Base-by-base conservation (phyloP, 2,888 invertebrate species). In the Drosophila greeni region DNA sequence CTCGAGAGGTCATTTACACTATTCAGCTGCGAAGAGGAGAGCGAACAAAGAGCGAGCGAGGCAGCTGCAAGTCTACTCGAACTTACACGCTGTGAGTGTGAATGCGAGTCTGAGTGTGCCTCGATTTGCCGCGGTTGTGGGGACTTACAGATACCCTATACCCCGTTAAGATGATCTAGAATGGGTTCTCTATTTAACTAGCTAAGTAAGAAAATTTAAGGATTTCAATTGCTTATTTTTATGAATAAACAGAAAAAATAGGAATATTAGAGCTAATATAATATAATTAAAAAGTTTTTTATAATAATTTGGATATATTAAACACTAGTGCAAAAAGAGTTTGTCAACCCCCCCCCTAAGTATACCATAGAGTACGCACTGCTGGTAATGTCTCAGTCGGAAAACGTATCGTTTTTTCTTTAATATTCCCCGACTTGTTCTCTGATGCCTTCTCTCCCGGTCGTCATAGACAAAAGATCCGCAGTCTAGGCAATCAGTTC, bases 1-100 rank as follows among this genome's bases (percentile, higher is more conserved):
- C 86, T 85, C 62, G 70, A 86, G 82, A 85, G 84, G 85, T 84
- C 84, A 79, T 84, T 84, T 85, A 86, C 86, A 84, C 81, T 72
- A 65, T 64, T 48, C 53, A 40, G 66, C 66, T 52, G 42, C 36
- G 55, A 43, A 24, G 53, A 29, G 66, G 45, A 61, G 61, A 54
- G 54, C 23, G 33, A 37, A 68, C 49, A 45, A 37, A 49, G 43
- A 55, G 72, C 29, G 43, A 55, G 72, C 18, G 55, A 52, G 58
- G 55, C 39, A 61, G 72, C 65, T 40, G 60, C 20, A 49, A 60
- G 74, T 60, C 60, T 47, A 49, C 34, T 55, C 37, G 48, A 43
- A 68, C 58, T 67, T 59, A 42, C 61, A 31, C 37, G 43, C 53
- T 48, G 33, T 59, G 37, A 47, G 31, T 47, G 31, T 34, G 49